Evolutionary conservation across 2,113 vertebrate species (phyloP), one percentile per base, ranked within the genome.

Genomic region (Prunella fulvescens): DNA sequence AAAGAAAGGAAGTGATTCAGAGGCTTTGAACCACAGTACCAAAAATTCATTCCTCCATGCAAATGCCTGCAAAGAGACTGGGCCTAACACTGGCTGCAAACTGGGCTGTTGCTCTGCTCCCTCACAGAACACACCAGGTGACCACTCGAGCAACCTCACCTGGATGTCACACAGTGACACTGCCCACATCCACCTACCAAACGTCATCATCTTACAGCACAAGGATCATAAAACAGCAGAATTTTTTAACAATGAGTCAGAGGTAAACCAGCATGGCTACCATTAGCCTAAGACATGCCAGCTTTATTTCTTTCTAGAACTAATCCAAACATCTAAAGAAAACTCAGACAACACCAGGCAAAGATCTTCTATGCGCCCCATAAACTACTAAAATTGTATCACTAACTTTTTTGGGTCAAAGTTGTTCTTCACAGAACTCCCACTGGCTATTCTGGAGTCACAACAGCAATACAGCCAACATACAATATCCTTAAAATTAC

Each of bases 1-100:
- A 74, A 86, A 90, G 66, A 83, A 74, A 67, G 83, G 62, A 92
- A 76, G 73, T 69, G 92, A 83, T 85, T 92, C 81, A 80, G 39
- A 90, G 51, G 24, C 67, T 92, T 20, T 48, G 53, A 88, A 77
- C 44, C 48, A 70, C 57, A 42, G 19, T 8, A 78, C 33, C 35
- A 70, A 57, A 58, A 87, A 69, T 51, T 77, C 39, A 60, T 62
- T 48, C 42, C 42, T 61, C 54, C 14, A 23, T 18, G 24, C 12
- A 44, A 70, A 78, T 4, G 14, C 22, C 70, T 64, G 61, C 56
- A 44, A 44, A 83, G 35, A 31, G 33, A 45, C 53, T 37, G 37
- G 37, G 37, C 37, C 37, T 37, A 37, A 37, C 37, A 37, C 37
- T 10, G 15, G 40, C 29, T 53, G 60, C 51, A 62, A 12, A 69